Evolutionary conservation across 2,888 invertebrate genomes (phyloP).

Genomic region (Synergus umbraculus): DNA sequence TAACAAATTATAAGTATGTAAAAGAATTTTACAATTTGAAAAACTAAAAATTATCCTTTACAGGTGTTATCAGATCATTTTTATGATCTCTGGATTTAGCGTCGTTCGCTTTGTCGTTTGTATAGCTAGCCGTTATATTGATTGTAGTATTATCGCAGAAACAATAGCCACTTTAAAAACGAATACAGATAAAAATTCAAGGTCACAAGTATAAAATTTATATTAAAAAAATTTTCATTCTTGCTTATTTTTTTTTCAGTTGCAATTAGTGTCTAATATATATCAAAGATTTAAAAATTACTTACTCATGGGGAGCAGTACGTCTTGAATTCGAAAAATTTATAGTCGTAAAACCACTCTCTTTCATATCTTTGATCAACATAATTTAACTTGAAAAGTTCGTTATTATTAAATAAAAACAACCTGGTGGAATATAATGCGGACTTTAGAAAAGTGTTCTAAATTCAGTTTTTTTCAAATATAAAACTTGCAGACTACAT

Average conservation of each 20-base stretch:
- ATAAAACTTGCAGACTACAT: slow-evolving; percentile 1
- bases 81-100: neutral
- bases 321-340: slow-evolving; percentile 61
- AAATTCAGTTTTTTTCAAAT: neutral
- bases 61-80: neutral
- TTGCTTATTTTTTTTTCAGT: neutral
- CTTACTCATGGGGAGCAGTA: slow-evolving; percentile 68
- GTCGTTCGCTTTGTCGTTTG: neutral
- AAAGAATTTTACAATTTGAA: neutral
- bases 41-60: neutral
- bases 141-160: neutral
- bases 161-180: neutral
- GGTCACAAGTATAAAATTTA: neutral
- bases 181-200: neutral
- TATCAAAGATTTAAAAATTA: slow-evolving; percentile 44
- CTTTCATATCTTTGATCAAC: slow-evolving; percentile 64
- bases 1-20: neutral
- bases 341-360: slow-evolving; percentile 56
- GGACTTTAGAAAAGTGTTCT: neutral
- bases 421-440: neutral
- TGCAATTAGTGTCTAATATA: no score
- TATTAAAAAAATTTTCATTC: neutral
- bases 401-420: slow-evolving; percentile 45
- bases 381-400: slow-evolving; percentile 56
- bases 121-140: neutral